Conservation (phyloP, 2,797 vertebrate genomes). For the Gymnothorax reevesii region DNA sequence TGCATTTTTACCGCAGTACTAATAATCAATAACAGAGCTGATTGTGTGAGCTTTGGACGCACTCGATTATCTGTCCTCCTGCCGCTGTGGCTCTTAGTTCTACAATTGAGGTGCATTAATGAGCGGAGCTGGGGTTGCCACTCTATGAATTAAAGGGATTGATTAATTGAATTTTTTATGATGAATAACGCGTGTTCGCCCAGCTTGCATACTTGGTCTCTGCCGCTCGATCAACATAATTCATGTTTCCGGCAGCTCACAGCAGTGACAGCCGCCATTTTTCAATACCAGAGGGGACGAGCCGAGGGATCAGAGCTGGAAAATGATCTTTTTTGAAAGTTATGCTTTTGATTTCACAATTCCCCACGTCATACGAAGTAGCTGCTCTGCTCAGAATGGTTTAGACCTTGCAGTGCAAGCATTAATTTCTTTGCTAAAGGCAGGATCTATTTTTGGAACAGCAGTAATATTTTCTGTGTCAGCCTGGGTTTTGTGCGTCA, state of each 20-base stretch:
- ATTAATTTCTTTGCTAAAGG: slow-evolving; percentile 29
- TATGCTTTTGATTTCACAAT: slow-evolving; percentile 50
- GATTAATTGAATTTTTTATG: slow-evolving; percentile 62
- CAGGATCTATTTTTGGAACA: slow-evolving; percentile 53
- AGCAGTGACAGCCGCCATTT: slow-evolving; percentile 39
- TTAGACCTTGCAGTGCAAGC: background rate
- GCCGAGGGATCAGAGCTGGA: background rate
- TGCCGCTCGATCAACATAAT: slow-evolving; percentile 25
- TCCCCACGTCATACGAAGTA: slow-evolving; percentile 32
- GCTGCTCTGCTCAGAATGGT: slow-evolving; percentile 30
- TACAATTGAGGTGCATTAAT: background rate
- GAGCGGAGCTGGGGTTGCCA: slow-evolving; percentile 2
- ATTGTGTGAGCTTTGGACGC: background rate
- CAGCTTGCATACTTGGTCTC: slow-evolving; percentile 28
- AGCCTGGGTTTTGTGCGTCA: slow-evolving; percentile 39
- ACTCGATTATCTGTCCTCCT: background rate
- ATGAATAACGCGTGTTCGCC: slow-evolving; percentile 46
- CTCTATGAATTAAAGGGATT: slow-evolving; percentile 44
- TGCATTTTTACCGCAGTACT: background rate
- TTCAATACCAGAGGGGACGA: slow-evolving; percentile 16
- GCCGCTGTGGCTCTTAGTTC: background rate
- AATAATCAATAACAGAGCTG: background rate
- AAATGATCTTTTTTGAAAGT: slow-evolving; percentile 49
- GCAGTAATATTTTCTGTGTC: slow-evolving; percentile 55
- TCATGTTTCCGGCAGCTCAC: slow-evolving; percentile 52